phyloP scores from a whole-genome alignment of 1,140 invertebrate genomes.

The Dendroctonus ponderosae region DNA sequence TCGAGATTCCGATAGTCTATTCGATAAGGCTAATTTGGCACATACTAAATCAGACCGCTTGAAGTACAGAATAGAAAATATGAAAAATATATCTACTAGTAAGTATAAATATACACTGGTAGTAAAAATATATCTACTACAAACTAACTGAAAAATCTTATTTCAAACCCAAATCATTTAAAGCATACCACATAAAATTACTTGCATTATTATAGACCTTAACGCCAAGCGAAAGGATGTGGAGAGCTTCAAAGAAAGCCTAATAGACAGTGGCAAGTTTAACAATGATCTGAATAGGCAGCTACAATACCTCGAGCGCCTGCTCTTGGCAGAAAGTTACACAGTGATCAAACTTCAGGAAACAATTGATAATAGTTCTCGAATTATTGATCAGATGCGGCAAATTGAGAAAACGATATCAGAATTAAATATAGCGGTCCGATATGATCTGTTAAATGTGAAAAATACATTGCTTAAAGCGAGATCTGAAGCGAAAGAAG shows the following conservation, averaged over 20 bases:
- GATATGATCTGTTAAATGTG: conserved; percentile 51
- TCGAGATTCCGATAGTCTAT: conserved; percentile 52
- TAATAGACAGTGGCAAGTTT: conserved; percentile 38
- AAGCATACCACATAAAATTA: background rate
- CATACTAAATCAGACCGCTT: conserved; percentile 42
- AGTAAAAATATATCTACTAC: conserved; percentile 36
- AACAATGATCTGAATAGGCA: conserved; percentile 40
- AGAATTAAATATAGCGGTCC: conserved; percentile 51
- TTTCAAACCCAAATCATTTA: background rate
- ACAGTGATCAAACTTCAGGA: conserved; percentile 43
- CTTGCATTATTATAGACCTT: conserved; percentile 34
- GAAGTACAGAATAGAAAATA: conserved; percentile 39
- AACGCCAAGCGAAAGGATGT: conserved; percentile 35
- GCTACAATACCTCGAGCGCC: conserved; percentile 34
- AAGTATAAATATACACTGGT: conserved; percentile 15
- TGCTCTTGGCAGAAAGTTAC: conserved; percentile 27
- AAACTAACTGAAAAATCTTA: no score
- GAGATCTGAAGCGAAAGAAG: conserved; percentile 43
- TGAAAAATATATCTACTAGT: conserved; percentile 39
- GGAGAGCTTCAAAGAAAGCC: conserved; percentile 36
- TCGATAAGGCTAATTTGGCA: conserved; percentile 49
- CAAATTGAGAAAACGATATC: conserved; percentile 55
- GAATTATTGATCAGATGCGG: conserved; percentile 54
- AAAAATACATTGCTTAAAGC: conserved; percentile 38
- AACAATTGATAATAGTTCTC: conserved; percentile 52